phyloP scores from a whole-genome alignment of 35 echinoderm and acorn worm species.

The Patiria miniata region DNA sequence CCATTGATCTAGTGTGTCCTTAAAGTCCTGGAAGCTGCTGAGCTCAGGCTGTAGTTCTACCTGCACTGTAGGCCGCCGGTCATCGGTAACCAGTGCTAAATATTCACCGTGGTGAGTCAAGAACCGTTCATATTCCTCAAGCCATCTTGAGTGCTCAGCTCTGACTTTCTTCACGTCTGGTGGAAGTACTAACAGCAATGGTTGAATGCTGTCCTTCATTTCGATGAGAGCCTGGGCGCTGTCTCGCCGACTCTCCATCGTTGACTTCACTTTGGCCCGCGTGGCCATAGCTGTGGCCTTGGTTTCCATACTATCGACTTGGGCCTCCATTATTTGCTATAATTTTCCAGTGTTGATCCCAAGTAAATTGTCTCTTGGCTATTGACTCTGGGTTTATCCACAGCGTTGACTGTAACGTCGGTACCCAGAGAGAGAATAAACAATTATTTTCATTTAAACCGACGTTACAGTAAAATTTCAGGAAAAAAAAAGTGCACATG shows the following conservation, averaged over 20 bases:
- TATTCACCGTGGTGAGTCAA: background rate
- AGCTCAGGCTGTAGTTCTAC: background rate
- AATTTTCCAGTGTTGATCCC: too few species aligned
- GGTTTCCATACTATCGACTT: too few species aligned
- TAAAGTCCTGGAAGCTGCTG: background rate
- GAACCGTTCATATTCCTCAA: background rate
- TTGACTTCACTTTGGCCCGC: background rate
- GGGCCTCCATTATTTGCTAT: too few species aligned
- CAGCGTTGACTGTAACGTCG: too few species aligned
- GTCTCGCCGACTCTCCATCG: background rate
- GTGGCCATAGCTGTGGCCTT: background rate
- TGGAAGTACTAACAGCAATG: background rate
- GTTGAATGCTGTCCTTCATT: background rate
- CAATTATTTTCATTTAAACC: too few species aligned
- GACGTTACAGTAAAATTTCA: too few species aligned
- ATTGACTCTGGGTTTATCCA: too few species aligned
- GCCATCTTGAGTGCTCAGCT: background rate
- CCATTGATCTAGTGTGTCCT: background rate
- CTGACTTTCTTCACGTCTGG: background rate
- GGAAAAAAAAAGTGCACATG: too few species aligned
- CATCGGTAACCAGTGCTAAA: background rate
- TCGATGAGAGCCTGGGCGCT: background rate
- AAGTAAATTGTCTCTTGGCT: too few species aligned
- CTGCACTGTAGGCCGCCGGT: background rate
- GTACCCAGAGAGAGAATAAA: too few species aligned